Conservation (phyloP, 1,140 invertebrate genomes). For the Ctenoplectra terminalis region DNA sequence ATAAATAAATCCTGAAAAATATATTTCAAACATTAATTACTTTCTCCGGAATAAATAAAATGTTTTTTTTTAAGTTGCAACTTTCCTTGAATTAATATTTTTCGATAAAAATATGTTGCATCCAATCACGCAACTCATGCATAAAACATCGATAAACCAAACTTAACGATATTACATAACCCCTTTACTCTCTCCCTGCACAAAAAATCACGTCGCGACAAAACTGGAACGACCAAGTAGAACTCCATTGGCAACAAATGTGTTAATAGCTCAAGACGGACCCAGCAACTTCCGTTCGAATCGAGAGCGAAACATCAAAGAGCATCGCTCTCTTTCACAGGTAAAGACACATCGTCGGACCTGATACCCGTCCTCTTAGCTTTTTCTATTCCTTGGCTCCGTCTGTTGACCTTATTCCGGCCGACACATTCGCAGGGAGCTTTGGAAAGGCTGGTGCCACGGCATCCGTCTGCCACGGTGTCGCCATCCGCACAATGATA, state of each 20-base stretch:
- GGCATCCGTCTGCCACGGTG: neutral
- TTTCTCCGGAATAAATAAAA: too few relatives aligned
- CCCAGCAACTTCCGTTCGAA: neutral
- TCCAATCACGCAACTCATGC: too few relatives aligned
- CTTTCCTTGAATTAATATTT: too few relatives aligned
- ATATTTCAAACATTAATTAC: too few relatives aligned
- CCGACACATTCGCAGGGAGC: slow-evolving; percentile 28
- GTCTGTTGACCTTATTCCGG: slow-evolving; percentile 61
- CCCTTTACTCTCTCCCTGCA: neutral
- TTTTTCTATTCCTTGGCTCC: neutral
- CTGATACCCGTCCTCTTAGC: neutral
- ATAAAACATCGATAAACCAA: too few relatives aligned
- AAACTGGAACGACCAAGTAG: neutral
- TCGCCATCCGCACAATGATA: slow-evolving; percentile 48
- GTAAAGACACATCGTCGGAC: slow-evolving; percentile 8
- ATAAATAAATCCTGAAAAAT: too few relatives aligned
- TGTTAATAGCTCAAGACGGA: neutral
- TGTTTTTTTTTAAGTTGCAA: too few relatives aligned
- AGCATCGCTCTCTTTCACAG: neutral
- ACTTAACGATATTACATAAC: neutral
- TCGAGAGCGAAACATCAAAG: neutral
- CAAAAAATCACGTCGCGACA: neutral
- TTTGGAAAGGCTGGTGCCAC: slow-evolving; percentile 31
- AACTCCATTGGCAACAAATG: neutral
- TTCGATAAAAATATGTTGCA: too few relatives aligned